Conservation (phyloP, 2,888 invertebrate genomes). For the Zaprionus obscuricornis region DNA sequence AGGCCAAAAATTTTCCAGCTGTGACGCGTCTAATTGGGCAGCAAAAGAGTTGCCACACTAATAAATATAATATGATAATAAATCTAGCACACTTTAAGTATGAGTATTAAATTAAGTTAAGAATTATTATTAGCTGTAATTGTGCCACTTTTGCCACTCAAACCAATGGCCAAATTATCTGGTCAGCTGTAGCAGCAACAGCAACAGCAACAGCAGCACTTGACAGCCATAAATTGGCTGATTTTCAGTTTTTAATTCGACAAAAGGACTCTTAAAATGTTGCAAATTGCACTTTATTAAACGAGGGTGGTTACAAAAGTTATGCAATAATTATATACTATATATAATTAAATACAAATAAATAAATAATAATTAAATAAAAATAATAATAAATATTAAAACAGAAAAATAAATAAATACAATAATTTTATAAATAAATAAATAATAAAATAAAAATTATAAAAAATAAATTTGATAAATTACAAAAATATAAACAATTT, state of each 20-base stretch:
- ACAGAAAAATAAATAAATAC: too few relatives aligned
- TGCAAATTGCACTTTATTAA: conserved; percentile 1
- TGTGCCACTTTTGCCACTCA: conserved; percentile 24
- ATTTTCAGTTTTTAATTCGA: conserved; percentile 20
- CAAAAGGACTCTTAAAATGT: conserved; percentile 21
- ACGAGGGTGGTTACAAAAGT: conserved; percentile 1
- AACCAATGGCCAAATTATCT: conserved; percentile 14
- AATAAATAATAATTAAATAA: too few relatives aligned
- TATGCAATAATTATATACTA: too few relatives aligned
- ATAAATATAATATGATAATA: conserved; percentile 55
- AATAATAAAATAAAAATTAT: too few relatives aligned
- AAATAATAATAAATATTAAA: too few relatives aligned
- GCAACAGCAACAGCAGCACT: too few relatives aligned
- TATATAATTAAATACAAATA: too few relatives aligned
- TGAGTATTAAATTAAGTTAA: conserved; percentile 18
- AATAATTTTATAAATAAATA: too few relatives aligned
- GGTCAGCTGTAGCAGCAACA: too few relatives aligned
- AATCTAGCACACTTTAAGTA: conserved; percentile 47
- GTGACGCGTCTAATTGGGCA: conserved; percentile 65
- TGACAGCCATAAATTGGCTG: conserved; percentile 21
- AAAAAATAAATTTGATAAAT: too few relatives aligned
- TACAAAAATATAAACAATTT: too few relatives aligned
- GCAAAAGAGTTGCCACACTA: conserved; percentile 53
- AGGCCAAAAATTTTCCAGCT: conserved; percentile 36
- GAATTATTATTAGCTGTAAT: conserved; percentile 39